A percentile compares a stretch with the other conserved stretches of the same genome.
These are phyloP conservation scores for Microctenopoma lineatum DNA, from an alignment of 2,797 vertebrate genomes.

Conservation along the genomic window DNA sequence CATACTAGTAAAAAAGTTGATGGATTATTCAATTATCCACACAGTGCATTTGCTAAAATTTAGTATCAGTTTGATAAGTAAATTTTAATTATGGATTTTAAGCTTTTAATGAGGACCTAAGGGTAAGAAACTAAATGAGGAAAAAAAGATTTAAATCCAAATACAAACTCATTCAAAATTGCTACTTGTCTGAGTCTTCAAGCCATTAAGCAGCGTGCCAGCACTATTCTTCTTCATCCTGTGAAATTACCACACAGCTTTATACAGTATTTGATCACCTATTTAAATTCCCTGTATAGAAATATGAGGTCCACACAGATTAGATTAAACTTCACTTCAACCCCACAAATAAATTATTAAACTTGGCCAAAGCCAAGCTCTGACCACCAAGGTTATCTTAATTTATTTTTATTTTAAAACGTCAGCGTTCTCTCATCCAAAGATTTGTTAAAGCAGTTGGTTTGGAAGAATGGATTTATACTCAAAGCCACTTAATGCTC, in stretches of 20 bases:
- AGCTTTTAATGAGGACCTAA: no score
- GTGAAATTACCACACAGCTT: conserved; percentile 19
- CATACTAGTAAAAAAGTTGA: no score
- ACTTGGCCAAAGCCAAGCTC: conserved; percentile 34
- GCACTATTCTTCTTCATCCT: neutral
- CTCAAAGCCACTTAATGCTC: conserved; percentile 69
- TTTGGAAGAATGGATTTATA: conserved; percentile 52
- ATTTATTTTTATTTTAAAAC: conserved; percentile 47
- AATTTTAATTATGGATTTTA: no score
- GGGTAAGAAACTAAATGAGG: neutral
- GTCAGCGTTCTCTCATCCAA: conserved; percentile 26
- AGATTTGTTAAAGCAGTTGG: conserved; percentile 59
- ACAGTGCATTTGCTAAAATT: no score
- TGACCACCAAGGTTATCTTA: conserved; percentile 55
- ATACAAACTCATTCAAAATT: neutral
- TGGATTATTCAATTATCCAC: neutral
- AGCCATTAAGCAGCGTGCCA: conserved; percentile 15
- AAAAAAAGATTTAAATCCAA: neutral
- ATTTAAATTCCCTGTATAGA: conserved; percentile 39
- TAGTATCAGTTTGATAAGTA: no score
- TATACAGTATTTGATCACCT: conserved; percentile 44
- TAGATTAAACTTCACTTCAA: conserved; percentile 35
- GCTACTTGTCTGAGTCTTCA: conserved; percentile 9
- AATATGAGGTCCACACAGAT: conserved; percentile 44
- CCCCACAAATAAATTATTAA: conserved; percentile 53